phyloP scores from a whole-genome alignment of 1,140 invertebrate species.

The Reticulitermes speratus region DNA sequence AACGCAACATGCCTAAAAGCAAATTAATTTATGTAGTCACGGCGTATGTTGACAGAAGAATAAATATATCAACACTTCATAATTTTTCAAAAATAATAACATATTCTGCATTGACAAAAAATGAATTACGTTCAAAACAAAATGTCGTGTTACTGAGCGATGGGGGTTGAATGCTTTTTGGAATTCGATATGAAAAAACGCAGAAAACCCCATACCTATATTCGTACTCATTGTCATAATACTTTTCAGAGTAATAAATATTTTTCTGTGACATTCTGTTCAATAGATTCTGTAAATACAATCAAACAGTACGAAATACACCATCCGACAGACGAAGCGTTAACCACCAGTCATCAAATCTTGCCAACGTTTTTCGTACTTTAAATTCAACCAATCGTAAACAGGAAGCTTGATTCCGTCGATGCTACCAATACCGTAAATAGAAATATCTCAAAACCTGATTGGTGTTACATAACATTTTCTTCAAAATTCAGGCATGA shows the following conservation, averaged over 20 bases:
- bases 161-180: too few species aligned
- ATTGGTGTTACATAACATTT: too few species aligned
- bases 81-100: background rate
- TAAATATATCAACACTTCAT: background rate
- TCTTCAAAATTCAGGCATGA: too few species aligned
- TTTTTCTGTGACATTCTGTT: constrained; percentile 47
- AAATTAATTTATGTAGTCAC: background rate
- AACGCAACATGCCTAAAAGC: constrained; percentile 83
- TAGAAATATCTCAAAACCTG: too few species aligned
- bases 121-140: too few species aligned
- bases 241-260: constrained; percentile 91
- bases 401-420: background rate
- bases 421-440: too few species aligned
- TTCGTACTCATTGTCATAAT: constrained; percentile 82
- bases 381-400: constrained; percentile 12
- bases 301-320: too few species aligned
- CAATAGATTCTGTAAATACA: too few species aligned
- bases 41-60: background rate
- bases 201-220: constrained; percentile 64
- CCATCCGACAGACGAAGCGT: background rate
- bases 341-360: background rate
- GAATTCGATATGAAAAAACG: too few species aligned
- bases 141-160: too few species aligned
- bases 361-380: constrained; percentile 2
- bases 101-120: background rate